phyloP scores from a whole-genome alignment of 2,797 vertebrate species.

The Macropus fuliginosus region DNA sequence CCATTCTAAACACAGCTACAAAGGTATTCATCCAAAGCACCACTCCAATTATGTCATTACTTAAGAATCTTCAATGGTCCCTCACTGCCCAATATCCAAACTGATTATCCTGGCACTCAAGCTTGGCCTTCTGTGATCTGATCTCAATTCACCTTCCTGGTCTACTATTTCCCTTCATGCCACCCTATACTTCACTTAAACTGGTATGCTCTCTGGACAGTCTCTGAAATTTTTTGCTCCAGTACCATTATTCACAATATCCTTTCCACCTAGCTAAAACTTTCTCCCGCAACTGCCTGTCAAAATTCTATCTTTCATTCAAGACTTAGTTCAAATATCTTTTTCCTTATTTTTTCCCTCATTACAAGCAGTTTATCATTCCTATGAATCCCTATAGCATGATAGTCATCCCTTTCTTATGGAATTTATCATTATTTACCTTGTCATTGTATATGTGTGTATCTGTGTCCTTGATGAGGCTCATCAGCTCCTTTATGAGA shows the following conservation, averaged over 20 bases:
- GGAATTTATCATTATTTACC: neutral
- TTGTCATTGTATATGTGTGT: neutral
- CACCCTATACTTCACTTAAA: neutral
- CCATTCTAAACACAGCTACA: neutral
- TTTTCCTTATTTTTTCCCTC: neutral
- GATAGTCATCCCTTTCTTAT: neutral
- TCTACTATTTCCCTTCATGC: neutral
- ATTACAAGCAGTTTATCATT: neutral
- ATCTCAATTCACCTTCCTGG: neutral
- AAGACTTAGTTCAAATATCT: neutral
- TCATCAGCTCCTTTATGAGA: neutral
- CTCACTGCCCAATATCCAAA: neutral
- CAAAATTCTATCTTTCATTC: neutral
- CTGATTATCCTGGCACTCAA: neutral
- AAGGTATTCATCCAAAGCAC: neutral
- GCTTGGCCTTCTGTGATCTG: neutral
- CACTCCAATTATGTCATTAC: neutral
- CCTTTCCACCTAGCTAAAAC: neutral
- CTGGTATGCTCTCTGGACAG: neutral
- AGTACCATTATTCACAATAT: neutral
- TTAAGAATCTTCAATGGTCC: conserved; percentile 25
- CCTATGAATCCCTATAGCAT: neutral
- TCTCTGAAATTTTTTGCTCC: neutral
- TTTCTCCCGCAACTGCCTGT: neutral
- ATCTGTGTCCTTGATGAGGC: neutral